phyloP scores from a whole-genome alignment of 2,797 vertebrate genomes.

The Melanotaenia parkinsoni region DNA sequence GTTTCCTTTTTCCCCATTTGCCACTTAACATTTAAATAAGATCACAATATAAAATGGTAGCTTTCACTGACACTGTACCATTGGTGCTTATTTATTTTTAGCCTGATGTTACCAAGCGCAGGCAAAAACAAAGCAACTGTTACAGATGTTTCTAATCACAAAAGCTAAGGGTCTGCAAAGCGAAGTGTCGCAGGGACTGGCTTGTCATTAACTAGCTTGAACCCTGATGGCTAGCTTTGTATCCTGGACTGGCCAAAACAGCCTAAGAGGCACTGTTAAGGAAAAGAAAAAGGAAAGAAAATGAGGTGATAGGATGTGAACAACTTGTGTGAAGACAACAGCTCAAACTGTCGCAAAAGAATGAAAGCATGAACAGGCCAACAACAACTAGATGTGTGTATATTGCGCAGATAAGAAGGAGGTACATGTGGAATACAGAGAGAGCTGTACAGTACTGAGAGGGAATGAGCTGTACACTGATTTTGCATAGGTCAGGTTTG shows the following conservation, averaged over 20 bases:
- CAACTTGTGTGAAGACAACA: conserved; percentile 18
- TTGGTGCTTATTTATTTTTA: conserved; percentile 36
- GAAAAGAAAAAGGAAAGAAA: conserved; percentile 12
- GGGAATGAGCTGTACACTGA: conserved; percentile 56
- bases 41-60: conserved; percentile 9
- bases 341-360: conserved; percentile 12
- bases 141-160: conserved; percentile 5
- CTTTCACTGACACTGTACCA: conserved; percentile 18
- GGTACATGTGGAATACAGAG: conserved; percentile 30
- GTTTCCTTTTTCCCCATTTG: conserved; percentile 7
- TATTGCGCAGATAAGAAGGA: conserved; percentile 22
- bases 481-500: conserved; percentile 86
- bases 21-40: conserved; percentile 3
- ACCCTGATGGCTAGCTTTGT: conserved; percentile 58
- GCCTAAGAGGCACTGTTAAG: conserved; percentile 75
- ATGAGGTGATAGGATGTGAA: conserved; percentile 21
- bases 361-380: conserved; percentile 2
- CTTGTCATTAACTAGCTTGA: conserved; percentile 52
- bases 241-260: conserved; percentile 61
- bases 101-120: conserved; percentile 52
- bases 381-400: conserved; percentile 9
- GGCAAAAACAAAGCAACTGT: conserved; percentile 5
- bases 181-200: conserved; percentile 42
- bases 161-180: conserved; percentile 38
- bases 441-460: conserved; percentile 37